Evolutionary conservation across 2,888 invertebrate genomes (phyloP), one percentile per base, ranked within the genome.

Genomic region (Clepsis dumicolana): DNA sequence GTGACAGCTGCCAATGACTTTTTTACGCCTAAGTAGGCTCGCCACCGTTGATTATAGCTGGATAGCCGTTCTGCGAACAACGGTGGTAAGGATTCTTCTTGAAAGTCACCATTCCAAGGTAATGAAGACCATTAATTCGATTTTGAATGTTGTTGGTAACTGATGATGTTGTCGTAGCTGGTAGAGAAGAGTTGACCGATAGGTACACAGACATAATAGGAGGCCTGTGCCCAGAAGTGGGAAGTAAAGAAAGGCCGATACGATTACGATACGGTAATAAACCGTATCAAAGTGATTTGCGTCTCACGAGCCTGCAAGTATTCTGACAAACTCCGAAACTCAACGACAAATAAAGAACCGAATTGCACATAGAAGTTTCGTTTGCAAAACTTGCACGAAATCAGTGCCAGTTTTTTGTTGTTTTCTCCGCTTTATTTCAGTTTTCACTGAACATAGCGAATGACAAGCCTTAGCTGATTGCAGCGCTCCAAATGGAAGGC

Each of bases 1-100:
- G 56, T 66, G 66, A 62, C 61, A 62, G 56, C 62, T 62, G 61
- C 62, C 66, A 25, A 62, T 50, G 62, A 67, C 62, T 52, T 67
- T n/a, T 67, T 67, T 57, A 29, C 62, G 67, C 56, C 38, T 56
- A 66, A 62, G 54, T 62, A 48, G 59, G 52, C 27, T 18, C 59
- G 64, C 48, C 38, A 24, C 50, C 59, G 41, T 52, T 44, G 48
- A 35, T 29, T 14, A 21, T 21, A 16, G 48, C 48, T 32, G 38
- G 41, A 18, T 21, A 54, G 44, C 18, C 44, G 62, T 67, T 62
- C 67, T 56, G 62, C n/a, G 67, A 62, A 62, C 29, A 67, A 67
- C 62, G 67, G 67, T 62, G 50, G 44, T 14, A 35, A 16, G 16
- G 67, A 67, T 57, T 50, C 53, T 67, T 67, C 67, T 27, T 10